phyloP scores from a whole-genome alignment of 2,797 vertebrate genomes.

The Sebastes trivittatus region DNA sequence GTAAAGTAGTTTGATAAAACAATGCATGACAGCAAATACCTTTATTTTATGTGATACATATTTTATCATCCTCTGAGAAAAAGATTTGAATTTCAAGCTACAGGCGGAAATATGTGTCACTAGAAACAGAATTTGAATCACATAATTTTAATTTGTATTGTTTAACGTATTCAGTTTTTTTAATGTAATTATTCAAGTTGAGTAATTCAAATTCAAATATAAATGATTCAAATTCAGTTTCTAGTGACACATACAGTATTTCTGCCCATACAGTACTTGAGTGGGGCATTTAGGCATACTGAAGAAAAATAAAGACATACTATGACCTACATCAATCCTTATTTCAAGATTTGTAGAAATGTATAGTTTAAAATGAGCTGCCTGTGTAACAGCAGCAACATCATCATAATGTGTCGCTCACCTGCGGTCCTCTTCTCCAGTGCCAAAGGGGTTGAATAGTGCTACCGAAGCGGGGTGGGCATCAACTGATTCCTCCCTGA shows the following conservation, averaged over 20 bases:
- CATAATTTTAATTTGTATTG: no score
- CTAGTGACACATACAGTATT: no score
- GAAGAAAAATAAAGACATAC: not conserved
- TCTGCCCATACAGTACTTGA: not conserved
- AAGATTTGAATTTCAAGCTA: not conserved
- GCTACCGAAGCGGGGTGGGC: not conserved
- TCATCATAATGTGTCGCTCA: constrained; percentile 31
- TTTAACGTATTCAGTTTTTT: no score
- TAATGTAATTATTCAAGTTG: no score
- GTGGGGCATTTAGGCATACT: not conserved
- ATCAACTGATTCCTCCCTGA: constrained; percentile 52
- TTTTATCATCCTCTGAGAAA: not conserved
- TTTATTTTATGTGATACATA: not conserved
- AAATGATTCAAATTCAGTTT: no score
- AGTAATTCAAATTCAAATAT: no score
- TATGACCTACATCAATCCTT: not conserved
- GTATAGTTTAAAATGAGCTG: not conserved
- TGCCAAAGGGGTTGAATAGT: constrained; percentile 76
- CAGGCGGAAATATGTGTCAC: no score
- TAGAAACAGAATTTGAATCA: no score
- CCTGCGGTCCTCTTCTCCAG: constrained; percentile 73
- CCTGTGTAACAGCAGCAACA: not conserved
- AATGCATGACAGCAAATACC: not conserved
- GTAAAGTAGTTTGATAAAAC: not conserved
- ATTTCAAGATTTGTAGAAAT: not conserved